These are phyloP conservation scores for Drosophila tropicalis DNA, from an alignment of 1,140 invertebrate species.

Conservation along the genomic window DNA sequence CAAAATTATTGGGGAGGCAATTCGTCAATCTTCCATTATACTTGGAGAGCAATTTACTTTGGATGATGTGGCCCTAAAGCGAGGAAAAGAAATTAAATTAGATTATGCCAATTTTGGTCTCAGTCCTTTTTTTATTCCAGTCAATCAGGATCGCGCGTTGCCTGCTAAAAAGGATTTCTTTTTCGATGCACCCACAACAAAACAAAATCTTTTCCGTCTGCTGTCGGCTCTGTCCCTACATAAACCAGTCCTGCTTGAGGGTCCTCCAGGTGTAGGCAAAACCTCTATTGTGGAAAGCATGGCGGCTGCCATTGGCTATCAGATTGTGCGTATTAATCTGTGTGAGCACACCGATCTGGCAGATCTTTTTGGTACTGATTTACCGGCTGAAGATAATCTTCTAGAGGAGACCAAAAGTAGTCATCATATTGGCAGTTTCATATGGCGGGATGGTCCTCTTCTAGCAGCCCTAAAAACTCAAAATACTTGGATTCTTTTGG, in stretches of 20 bases:
- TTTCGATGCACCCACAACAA: conserved; percentile 93
- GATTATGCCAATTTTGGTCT: conserved; percentile 86
- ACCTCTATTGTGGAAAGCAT: conserved; percentile 97
- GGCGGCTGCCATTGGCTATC: conserved; percentile 92
- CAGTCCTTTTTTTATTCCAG: conserved; percentile 88
- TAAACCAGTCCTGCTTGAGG: conserved; percentile 97
- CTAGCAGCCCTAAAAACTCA: conserved; percentile 95
- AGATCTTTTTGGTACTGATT: conserved; percentile 98
- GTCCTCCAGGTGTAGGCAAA: conserved; percentile 98
- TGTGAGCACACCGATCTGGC: conserved; percentile 99
- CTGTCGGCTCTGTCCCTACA: conserved; percentile 94
- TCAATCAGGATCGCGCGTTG: conserved; percentile 56
- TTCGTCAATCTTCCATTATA: conserved; percentile 49
- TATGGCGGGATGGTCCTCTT: conserved; percentile 98
- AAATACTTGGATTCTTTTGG: conserved; percentile 96
- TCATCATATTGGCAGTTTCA: conserved; percentile 91
- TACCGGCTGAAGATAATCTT: conserved; percentile 93
- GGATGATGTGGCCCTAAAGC: conserved; percentile 45
- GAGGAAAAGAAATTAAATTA: conserved; percentile 52
- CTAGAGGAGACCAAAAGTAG: conserved; percentile 33
- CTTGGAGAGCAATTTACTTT: conserved; percentile 50
- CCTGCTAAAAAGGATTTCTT: conserved; percentile 85
- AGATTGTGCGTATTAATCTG: conserved; percentile 96
- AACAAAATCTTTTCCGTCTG: conserved; percentile 92
- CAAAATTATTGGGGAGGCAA: conserved; percentile 53